Evolutionary conservation across 2,888 invertebrate genomes (phyloP).

Genomic region (Operophtera brumata): DNA sequence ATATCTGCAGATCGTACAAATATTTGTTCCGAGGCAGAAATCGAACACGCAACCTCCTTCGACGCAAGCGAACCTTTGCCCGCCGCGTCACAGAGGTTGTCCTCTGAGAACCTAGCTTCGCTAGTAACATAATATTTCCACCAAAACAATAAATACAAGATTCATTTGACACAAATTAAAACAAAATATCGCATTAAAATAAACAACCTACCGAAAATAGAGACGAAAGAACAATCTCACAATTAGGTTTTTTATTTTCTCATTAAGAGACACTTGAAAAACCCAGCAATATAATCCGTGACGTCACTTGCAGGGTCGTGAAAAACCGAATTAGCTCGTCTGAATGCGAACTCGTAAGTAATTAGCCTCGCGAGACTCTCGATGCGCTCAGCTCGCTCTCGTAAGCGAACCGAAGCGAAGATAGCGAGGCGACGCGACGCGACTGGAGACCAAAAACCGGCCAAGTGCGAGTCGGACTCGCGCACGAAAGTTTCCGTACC

Average conservation of each 20-base stretch:
- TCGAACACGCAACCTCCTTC: too few relatives aligned
- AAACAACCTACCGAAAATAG: slow-evolving; percentile 17
- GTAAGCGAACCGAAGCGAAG: slow-evolving; percentile 75
- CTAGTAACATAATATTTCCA: slow-evolving; percentile 27
- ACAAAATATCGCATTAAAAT: not conserved
- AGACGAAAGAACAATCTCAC: slow-evolving; percentile 27
- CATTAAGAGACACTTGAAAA: slow-evolving; percentile 33
- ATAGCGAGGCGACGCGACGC: slow-evolving; percentile 68
- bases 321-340: slow-evolving; percentile 76
- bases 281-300: slow-evolving; percentile 26
- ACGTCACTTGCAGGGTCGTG: slow-evolving; percentile 64
- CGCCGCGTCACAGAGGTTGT: too few relatives aligned
- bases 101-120: slow-evolving; percentile 36
- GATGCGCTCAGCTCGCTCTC: slow-evolving; percentile 62
- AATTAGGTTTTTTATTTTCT: slow-evolving; percentile 29
- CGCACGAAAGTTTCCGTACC: too few relatives aligned
- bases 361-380: slow-evolving; percentile 79
- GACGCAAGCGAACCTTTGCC: too few relatives aligned
- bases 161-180: slow-evolving; percentile 6
- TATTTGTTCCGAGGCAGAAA: too few relatives aligned
- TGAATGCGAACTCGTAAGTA: slow-evolving; percentile 79
- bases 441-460: slow-evolving; percentile 69
- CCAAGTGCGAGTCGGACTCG: too few relatives aligned
- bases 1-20: too few relatives aligned
- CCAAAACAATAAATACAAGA: slow-evolving; percentile 17